phyloP scores from a whole-genome alignment of 2,797 vertebrate genomes.

The Garrulus glandarius region DNA sequence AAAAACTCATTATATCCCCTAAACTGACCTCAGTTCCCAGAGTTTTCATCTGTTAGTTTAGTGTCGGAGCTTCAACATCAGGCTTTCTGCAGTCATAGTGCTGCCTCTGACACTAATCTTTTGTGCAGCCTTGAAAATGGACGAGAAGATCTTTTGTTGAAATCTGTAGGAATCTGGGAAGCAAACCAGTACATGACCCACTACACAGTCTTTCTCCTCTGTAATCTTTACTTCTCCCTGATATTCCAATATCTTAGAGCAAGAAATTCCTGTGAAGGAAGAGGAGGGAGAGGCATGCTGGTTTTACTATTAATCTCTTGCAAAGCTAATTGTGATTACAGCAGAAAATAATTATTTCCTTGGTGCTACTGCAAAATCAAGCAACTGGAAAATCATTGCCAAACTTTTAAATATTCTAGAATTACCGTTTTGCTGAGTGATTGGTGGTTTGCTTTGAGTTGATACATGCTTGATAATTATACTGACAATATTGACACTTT shows the following conservation, averaged over 20 bases:
- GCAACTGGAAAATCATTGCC: neutral
- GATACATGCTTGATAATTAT: conserved; percentile 12
- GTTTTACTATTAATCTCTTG: conserved; percentile 51
- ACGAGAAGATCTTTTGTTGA: neutral
- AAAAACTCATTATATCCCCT: neutral
- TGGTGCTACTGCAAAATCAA: neutral
- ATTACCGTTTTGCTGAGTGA: neutral
- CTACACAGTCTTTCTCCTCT: neutral
- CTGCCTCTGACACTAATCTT: neutral
- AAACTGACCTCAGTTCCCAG: neutral
- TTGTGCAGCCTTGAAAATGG: neutral
- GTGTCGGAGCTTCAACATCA: neutral
- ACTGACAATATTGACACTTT: neutral
- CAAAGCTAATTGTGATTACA: conserved; percentile 16
- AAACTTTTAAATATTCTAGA: neutral
- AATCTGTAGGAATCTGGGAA: neutral
- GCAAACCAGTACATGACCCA: neutral
- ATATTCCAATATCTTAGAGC: conserved; percentile 6
- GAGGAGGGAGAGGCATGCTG: neutral
- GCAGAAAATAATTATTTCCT: conserved; percentile 39
- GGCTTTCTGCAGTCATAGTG: neutral
- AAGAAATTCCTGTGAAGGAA: conserved; percentile 46
- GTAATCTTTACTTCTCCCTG: neutral
- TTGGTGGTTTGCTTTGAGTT: conserved; percentile 12
- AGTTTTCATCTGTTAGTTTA: neutral